phyloP scores from a whole-genome alignment of 2,797 vertebrate genomes.

The Syndactyla subalaris region DNA sequence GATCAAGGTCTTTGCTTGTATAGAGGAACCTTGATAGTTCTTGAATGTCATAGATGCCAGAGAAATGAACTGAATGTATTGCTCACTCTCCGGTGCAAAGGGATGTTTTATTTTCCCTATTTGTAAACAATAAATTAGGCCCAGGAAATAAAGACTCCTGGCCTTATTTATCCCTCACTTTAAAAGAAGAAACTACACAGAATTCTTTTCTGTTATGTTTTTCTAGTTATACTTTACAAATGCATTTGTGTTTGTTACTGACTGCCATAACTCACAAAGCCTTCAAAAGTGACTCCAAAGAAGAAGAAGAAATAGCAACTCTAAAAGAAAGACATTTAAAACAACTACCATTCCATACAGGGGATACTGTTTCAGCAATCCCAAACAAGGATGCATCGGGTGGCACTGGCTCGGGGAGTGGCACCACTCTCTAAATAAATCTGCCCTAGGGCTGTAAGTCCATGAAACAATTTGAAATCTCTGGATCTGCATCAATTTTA shows the following conservation, averaged over 20 bases:
- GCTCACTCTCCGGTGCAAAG: neutral
- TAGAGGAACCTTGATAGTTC: neutral
- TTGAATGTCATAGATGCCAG: neutral
- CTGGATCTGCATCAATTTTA: neutral
- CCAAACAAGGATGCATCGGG: neutral
- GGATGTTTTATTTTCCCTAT: neutral
- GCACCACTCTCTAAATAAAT: neutral
- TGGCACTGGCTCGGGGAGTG: neutral
- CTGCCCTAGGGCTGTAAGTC: neutral
- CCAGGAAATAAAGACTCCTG: neutral
- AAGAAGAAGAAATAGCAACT: neutral
- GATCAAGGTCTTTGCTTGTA: neutral
- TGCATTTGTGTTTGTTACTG: neutral
- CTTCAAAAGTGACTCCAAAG: neutral
- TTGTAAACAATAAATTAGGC: neutral
- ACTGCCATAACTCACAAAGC: neutral
- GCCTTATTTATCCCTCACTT: neutral
- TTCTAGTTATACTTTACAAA: neutral
- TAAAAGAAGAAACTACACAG: neutral
- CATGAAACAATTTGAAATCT: neutral
- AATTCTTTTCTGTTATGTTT: neutral
- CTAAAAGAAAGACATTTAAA: neutral
- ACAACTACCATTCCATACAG: neutral
- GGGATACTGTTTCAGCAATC: neutral
- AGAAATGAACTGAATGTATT: neutral